Conservation (phyloP, 2,888 invertebrate species). For the Cecidostiba fungosa region DNA sequence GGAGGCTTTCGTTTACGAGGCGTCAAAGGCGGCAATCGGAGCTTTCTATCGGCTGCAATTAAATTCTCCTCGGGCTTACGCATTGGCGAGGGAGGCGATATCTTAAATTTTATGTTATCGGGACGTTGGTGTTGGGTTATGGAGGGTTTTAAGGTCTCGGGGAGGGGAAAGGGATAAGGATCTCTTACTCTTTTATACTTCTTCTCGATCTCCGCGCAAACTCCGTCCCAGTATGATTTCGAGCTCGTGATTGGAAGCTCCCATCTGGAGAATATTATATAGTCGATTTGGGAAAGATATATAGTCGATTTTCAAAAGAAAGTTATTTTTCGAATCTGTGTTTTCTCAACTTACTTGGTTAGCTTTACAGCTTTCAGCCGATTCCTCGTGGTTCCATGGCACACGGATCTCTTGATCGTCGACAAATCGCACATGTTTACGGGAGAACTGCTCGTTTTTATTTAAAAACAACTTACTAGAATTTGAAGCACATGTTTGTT, state of each 20-base stretch:
- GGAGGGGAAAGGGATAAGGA: constrained; percentile 63
- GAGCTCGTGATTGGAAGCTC: constrained; percentile 70
- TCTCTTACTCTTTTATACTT: constrained; percentile 72
- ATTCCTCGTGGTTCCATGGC: constrained; percentile 14
- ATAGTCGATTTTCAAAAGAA: no score
- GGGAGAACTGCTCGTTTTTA: not conserved
- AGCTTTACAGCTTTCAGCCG: constrained; percentile 44
- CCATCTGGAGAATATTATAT: constrained; percentile 67
- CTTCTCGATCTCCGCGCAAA: constrained; percentile 70
- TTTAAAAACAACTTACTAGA: not conserved
- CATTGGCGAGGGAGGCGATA: constrained; percentile 63
- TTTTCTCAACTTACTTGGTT: constrained; percentile 29
- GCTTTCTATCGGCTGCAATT: not conserved
- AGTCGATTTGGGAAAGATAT: not conserved
- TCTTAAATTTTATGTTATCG: constrained; percentile 64
- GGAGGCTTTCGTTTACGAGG: not conserved
- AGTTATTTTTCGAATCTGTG: not conserved
- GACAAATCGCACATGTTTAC: constrained; percentile 50
- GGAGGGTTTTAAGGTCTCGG: constrained; percentile 15
- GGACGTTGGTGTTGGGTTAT: constrained; percentile 23
- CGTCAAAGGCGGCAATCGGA: not conserved
- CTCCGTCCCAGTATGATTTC: constrained; percentile 71
- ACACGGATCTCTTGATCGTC: not conserved
- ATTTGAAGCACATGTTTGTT: not conserved
- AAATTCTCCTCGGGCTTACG: not conserved